Evolutionary conservation across 2,888 invertebrate species (phyloP).

Genomic region (Hemistola chrysoprasaria): DNA sequence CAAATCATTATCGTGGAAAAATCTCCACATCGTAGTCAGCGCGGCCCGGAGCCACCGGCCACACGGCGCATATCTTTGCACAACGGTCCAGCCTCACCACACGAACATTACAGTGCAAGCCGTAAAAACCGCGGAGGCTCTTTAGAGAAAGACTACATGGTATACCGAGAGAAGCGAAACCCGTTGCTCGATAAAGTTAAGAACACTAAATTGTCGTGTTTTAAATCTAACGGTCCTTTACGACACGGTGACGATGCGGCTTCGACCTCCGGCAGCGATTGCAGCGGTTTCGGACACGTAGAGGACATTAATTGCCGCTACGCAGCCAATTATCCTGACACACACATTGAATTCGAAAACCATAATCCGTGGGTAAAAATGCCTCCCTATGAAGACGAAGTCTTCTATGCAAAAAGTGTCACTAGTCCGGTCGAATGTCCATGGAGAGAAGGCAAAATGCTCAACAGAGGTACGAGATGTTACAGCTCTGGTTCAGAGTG

Average conservation of each 20-base stretch:
- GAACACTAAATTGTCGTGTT: slow-evolving; percentile 86
- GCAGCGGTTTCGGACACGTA: slow-evolving; percentile 75
- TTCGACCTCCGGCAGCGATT: slow-evolving; percentile 78
- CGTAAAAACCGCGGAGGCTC: slow-evolving; percentile 75
- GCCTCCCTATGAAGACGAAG: slow-evolving; percentile 73
- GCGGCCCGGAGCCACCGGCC: slow-evolving; percentile 59
- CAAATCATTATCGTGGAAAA: slow-evolving; percentile 83
- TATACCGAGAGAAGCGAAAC: slow-evolving; percentile 85
- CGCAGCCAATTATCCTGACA: slow-evolving; percentile 56
- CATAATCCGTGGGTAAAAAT: slow-evolving; percentile 77
- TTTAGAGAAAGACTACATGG: slow-evolving; percentile 82
- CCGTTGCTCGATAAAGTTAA: slow-evolving; percentile 87
- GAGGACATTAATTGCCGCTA: slow-evolving; percentile 69
- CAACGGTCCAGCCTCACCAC: slow-evolving; percentile 65
- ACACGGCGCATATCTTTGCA: slow-evolving; percentile 72
- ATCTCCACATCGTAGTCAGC: slow-evolving; percentile 70
- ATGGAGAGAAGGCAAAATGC: slow-evolving; percentile 69
- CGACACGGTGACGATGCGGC: slow-evolving; percentile 74
- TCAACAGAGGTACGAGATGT: slow-evolving; percentile 68
- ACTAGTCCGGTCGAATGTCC: slow-evolving; percentile 61
- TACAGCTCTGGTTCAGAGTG: slow-evolving; percentile 79
- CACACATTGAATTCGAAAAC: slow-evolving; percentile 74
- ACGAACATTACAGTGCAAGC: slow-evolving; percentile 75
- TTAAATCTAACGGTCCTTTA: slow-evolving; percentile 81
- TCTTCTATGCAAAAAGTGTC: slow-evolving; percentile 65